Base-by-base conservation (phyloP, 2,888 invertebrate genomes). In the Dryobota labecula region DNA sequence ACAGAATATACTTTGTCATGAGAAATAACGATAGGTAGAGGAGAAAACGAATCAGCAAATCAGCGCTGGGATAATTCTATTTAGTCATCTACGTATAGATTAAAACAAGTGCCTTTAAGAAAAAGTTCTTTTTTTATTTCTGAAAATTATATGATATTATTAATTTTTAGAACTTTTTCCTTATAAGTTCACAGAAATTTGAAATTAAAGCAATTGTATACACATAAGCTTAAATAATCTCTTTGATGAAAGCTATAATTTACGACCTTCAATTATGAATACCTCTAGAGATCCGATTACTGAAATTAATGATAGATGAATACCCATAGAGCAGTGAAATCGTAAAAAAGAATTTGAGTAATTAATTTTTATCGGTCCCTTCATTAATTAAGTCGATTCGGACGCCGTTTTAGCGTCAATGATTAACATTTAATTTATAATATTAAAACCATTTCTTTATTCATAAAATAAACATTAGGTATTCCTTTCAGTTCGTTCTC, bases 241-340 rank as follows among this genome's bases (percentile, higher is more conserved):
- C 75, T 86, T 78, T 84, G 76, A 78, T 78, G 70, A 66, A 83
- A 54, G 63, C 62, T 76, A 80, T 77, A 80, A 78, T 79, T 79
- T 70, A 67, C 62, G 69, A 77, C 74, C 73, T 78, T 77, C 72
- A 83, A 78, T 87, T 76, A 83, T 83, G 63, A 80, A 82, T 83
- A 76, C 76, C 85, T 79, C 75, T 77, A 76, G 76, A 78, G 79
- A 83, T 79, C 85, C 79, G 87, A 83, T 84, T 87, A 86, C 78
- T 75, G 73, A 78, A 84, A 86, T 87, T 87, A 87, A 87, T 87
- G 76, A 78, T 80, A 86, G 76, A 84, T 73, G 85, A 77, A 83
- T 80, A 79, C 76, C 76, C 78, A 80, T 77, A 81, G 79, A 70
- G 76, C 73, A 81, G 71, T 76, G 73, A 76, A 86, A 87, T 83